Base-by-base conservation (phyloP, 2,113 vertebrate species). In the Hassar affinis region DNA sequence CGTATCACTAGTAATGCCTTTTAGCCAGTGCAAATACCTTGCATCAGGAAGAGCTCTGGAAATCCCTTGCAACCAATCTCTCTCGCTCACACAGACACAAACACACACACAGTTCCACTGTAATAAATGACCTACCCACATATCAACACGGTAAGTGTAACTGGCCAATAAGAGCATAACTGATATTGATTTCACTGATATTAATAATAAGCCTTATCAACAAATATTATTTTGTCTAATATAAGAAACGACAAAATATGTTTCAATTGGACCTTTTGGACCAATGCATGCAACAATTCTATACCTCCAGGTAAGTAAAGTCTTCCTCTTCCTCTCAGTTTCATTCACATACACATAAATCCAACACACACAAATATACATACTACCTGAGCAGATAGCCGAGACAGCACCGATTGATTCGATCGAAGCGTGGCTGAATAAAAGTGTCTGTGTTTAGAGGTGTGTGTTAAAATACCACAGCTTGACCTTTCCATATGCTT, bases 21-120 rank as follows among this genome's bases (percentile, higher is more conserved):
- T 54, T 56, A 45, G 77, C 76, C 82, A 42, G 18, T 17, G n/a
- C 74, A 83, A 78, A 83, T 56, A 64, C 22, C 82, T 42, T 72
- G 30, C 72, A 75, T 49, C 49, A 83, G 72, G 35, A 25, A 18
- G 15, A 83, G 59, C 59, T 49, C 59, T 47, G 59, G 33, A 59
- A 83, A 77, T 77, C 45, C 35, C 22, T 66, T 57, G 22, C 45
- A 30, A 49, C 56, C 18, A 62, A 56, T 30, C 42, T 9, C 38
- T 49, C 22, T n/a, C 25, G n/a, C 25, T 20, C 52, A 54, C 52
- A 54, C 52, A 54, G 17, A 54, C 52, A 54, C 52, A 54, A 17
- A 54, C 52, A 54, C 52, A 54, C 52, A 54, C 3, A 27, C 2
- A 1, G 25, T 25, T 76, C 47, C 47, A 51, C 72, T 79, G 35